phyloP scores from a whole-genome alignment of 2,113 vertebrate genomes.

The Nanorana parkeri region DNA sequence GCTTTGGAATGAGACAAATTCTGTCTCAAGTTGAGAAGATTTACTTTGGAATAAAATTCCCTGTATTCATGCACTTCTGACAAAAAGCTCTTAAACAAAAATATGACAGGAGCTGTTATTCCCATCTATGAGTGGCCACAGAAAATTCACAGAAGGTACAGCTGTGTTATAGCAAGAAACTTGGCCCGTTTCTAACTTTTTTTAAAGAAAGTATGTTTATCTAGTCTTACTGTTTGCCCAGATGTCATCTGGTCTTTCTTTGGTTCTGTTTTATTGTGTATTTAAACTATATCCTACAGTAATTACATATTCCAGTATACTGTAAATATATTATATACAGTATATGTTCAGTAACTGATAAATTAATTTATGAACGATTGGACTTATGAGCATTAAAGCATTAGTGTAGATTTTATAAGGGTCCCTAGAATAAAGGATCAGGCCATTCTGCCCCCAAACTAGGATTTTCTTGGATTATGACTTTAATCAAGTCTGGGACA shows the following conservation, averaged over 20 bases:
- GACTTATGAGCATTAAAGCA: too few relatives aligned
- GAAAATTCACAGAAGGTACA: conserved; percentile 32
- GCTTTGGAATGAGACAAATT: conserved; percentile 40
- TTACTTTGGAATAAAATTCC: conserved; percentile 44
- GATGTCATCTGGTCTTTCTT: background rate
- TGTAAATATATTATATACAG: too few relatives aligned
- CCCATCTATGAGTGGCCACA: conserved; percentile 11
- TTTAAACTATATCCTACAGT: background rate
- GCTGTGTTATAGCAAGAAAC: conserved; percentile 10
- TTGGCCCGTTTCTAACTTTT: background rate
- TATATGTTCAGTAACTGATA: too few relatives aligned
- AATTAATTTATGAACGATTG: too few relatives aligned
- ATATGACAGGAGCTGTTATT: conserved; percentile 37
- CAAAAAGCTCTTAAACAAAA: conserved; percentile 45
- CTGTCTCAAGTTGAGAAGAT: conserved; percentile 33
- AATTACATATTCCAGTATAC: background rate
- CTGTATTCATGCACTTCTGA: conserved; percentile 36
- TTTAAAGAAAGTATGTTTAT: conserved; percentile 19
- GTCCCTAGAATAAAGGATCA: too few relatives aligned
- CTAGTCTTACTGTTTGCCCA: background rate
- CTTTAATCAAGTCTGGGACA: too few relatives aligned
- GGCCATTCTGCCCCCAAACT: too few relatives aligned
- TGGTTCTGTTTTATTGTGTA: background rate
- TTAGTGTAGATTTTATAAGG: too few relatives aligned
- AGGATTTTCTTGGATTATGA: too few relatives aligned